Base-by-base conservation (phyloP, 2,797 vertebrate species). In the Ispidina picta region DNA sequence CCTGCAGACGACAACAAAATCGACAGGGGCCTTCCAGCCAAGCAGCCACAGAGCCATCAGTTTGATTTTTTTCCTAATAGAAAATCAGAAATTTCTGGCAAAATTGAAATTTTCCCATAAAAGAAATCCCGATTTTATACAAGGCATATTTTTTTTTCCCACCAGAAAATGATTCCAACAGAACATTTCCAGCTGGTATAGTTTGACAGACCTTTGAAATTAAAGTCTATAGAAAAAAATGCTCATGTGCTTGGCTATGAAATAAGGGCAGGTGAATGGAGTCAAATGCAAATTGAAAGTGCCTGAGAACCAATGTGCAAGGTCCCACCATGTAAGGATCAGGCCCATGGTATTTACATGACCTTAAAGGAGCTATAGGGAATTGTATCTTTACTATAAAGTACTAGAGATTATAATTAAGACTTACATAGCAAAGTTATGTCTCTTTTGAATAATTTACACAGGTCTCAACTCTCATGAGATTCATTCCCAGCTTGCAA, bases 1-100 rank as follows among this genome's bases (percentile, higher is more conserved):
- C 90, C 90, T 89, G 84, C 94, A 96, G 95, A 96, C 88, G 43
- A 96, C 94, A 93, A 94, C 94, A 94, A 83, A 96, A 95, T 94
- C 86, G 82, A 94, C 95, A 92, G 93, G 88, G 92, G 58, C 95
- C 95, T 95, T 94, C 90, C 88, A 95, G 95, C 92, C 89, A 95
- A 92, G 94, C 92, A 77, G 88, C 84, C 79, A n/a, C 5, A 43
- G 76, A 96, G 84, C 65, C 88, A 94, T 92, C 84, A 18, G 62
- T 78, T 83, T 80, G 72, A 85, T 93, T 94, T 94, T 94, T 84
- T 94, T 85, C 59, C 86, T 89, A 85, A 92, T 72, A 90, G 84
- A 66, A 90, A 90, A 94, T 78, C 82, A 80, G 58, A 91, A 93
- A 92, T 92, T 93, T 90, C 90, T 94, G 84, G 78, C 84, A 89